These are phyloP conservation scores for Pocillopora grandis DNA, from an alignment of 92 coral and sea anemone species.

Conservation along the genomic window DNA sequence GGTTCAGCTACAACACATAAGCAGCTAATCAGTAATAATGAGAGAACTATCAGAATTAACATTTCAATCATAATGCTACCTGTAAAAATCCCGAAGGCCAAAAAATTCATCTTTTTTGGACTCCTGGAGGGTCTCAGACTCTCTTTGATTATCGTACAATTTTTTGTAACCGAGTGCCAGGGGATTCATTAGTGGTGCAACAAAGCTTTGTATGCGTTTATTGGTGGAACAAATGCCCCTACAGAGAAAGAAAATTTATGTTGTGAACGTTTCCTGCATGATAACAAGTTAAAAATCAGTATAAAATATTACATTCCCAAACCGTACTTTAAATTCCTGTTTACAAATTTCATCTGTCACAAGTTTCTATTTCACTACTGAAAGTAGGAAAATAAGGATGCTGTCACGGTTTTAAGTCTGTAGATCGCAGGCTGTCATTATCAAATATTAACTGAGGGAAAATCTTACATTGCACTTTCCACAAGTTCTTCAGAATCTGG, in stretches of 20 bases:
- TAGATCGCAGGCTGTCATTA: no score
- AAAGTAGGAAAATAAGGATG: no score
- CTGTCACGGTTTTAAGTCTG: no score
- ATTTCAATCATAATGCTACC: conserved; percentile 36
- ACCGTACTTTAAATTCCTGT: no score
- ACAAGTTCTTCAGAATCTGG: conserved; percentile 62
- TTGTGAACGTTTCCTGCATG: no score
- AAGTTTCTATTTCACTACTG: no score
- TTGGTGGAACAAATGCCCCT: conserved; percentile 86
- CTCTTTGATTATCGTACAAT: conserved; percentile 61
- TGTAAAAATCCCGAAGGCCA: conserved; percentile 88
- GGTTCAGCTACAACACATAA: no score
- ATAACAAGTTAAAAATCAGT: no score
- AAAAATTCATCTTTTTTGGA: conserved; percentile 85
- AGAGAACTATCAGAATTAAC: no score
- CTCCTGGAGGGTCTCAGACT: conserved; percentile 45
- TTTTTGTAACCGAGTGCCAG: conserved; percentile 72
- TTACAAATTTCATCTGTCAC: no score
- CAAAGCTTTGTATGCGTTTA: conserved; percentile 47
- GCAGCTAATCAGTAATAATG: no score
- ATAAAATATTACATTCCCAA: no score
- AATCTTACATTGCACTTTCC: conserved; percentile 82
- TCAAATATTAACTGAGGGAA: background rate
- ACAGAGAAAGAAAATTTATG: background rate
- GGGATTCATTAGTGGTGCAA: conserved; percentile 54